These are phyloP conservation scores for Microplitis manilae DNA, from an alignment of 2,888 invertebrate species.

Conservation along the genomic window DNA sequence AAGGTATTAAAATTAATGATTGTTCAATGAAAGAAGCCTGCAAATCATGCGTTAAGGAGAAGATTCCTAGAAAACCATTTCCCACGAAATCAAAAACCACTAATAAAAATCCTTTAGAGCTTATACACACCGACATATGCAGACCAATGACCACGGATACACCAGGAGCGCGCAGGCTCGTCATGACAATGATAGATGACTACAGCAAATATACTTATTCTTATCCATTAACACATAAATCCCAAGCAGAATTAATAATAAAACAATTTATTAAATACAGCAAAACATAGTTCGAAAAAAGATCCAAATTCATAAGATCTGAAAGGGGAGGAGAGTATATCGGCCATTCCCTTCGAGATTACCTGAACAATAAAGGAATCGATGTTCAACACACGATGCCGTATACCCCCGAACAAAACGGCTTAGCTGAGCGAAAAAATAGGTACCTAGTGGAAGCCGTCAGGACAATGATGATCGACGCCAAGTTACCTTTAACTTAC, in stretches of 20 bases:
- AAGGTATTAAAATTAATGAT: slow-evolving; percentile 32
- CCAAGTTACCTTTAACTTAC: slow-evolving; percentile 50
- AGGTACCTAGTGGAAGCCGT: slow-evolving; percentile 54
- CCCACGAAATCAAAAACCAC: slow-evolving; percentile 25
- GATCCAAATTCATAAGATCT: slow-evolving; percentile 53
- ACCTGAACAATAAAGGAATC: slow-evolving; percentile 54
- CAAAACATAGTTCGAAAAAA: slow-evolving; percentile 35
- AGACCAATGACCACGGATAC: slow-evolving; percentile 30
- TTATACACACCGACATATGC: slow-evolving; percentile 32
- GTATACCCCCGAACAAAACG: slow-evolving; percentile 55
- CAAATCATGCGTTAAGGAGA: slow-evolving; percentile 31
- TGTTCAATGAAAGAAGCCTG: slow-evolving; percentile 31
- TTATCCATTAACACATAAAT: slow-evolving; percentile 18
- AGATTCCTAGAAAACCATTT: slow-evolving; percentile 35
- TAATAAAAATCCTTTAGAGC: slow-evolving; percentile 36
- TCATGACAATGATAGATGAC: slow-evolving; percentile 30
- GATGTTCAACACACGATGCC: slow-evolving; percentile 51
- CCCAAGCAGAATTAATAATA: slow-evolving; percentile 46
- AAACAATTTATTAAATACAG: slow-evolving; percentile 50
- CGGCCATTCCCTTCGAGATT: slow-evolving; percentile 49
- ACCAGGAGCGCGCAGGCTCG: slow-evolving; percentile 3
- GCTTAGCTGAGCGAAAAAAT: slow-evolving; percentile 55
- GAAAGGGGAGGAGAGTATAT: slow-evolving; percentile 56
- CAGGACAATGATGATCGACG: slow-evolving; percentile 55
- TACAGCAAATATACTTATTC: slow-evolving; percentile 23